Evolutionary conservation across 2,113 vertebrate species (phyloP).

Genomic region (Isurus oxyrinchus): DNA sequence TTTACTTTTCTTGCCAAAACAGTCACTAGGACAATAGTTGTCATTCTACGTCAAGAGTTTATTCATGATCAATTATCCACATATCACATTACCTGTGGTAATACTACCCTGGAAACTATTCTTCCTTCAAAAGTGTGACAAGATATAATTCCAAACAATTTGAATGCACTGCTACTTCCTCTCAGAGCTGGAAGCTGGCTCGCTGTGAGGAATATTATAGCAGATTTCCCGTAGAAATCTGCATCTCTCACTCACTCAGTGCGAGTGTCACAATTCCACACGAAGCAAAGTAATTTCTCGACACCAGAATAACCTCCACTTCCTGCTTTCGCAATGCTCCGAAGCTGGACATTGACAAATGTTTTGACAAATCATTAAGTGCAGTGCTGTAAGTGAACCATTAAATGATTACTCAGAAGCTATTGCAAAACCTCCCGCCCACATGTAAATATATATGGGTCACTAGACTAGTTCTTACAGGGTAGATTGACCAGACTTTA

Average conservation of each 20-base stretch:
- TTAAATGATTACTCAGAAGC: neutral
- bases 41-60: neutral
- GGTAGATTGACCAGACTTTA: neutral
- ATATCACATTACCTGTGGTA: conserved; percentile 13
- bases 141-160: neutral
- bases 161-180: neutral
- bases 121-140: neutral
- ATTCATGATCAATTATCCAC: neutral
- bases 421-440: conserved; percentile 1
- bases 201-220: neutral
- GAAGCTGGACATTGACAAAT: neutral
- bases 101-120: neutral
- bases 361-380: neutral
- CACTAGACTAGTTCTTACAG: neutral
- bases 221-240: neutral
- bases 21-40: neutral
- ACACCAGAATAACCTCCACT: neutral
- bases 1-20: neutral
- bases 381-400: neutral
- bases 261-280: neutral
- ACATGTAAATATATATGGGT: neutral
- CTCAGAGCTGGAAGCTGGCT: neutral
- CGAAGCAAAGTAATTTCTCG: neutral
- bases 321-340: neutral
- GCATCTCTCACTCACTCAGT: neutral